These are phyloP conservation scores for Bombyx mandarina DNA, from an alignment of 1,140 invertebrate genomes.

Conservation along the genomic window DNA sequence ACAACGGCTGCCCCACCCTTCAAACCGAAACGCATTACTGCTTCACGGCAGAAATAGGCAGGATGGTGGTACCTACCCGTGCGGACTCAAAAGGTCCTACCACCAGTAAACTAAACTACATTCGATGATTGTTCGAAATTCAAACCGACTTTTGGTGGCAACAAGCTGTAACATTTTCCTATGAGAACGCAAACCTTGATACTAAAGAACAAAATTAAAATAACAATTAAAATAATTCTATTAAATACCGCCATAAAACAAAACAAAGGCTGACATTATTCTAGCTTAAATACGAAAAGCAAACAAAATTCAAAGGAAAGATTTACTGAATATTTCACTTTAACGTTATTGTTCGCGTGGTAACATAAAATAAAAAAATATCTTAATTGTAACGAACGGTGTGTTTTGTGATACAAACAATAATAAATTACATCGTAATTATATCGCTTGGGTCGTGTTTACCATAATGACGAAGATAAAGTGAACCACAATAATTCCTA, in stretches of 20 bases:
- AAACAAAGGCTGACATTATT: not conserved
- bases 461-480: constrained; percentile 55
- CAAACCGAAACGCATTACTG: no score
- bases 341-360: constrained; percentile 41
- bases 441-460: constrained; percentile 32
- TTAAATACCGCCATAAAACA: not conserved
- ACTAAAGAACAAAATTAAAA: not conserved
- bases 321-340: constrained; percentile 9
- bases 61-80: no score
- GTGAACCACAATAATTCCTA: constrained; percentile 9
- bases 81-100: no score
- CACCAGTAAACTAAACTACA: no score
- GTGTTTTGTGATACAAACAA: constrained; percentile 54
- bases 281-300: constrained; percentile 5
- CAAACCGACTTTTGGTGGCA: no score
- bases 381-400: constrained; percentile 51
- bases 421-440: constrained; percentile 37
- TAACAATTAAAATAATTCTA: not conserved
- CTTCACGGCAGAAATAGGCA: no score
- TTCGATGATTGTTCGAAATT: no score
- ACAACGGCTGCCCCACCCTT: no score
- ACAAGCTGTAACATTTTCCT: no score
- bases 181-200: no score
- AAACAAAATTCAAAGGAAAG: constrained; percentile 6
- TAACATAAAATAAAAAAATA: constrained; percentile 55